Evolutionary conservation across 1,140 invertebrate genomes (phyloP), one percentile per base, ranked within the genome.

Genomic region (Sinella curviseta): DNA sequence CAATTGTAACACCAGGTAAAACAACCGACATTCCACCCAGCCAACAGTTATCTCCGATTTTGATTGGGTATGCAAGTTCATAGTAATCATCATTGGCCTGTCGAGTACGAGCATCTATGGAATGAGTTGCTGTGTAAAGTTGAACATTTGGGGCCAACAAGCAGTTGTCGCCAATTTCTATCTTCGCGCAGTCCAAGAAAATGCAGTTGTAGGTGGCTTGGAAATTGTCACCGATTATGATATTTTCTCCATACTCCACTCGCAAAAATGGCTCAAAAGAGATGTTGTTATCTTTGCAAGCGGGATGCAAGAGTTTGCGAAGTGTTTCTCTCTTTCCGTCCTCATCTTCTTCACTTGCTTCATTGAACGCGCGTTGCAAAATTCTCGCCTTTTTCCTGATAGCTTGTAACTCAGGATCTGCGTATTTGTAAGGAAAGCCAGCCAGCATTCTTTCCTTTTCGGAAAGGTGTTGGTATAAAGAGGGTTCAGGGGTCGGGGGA

Each of bases 1-100:
- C 85, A 67, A 85, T 84, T 0, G 81, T 85, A 17, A 85, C 84
- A 2, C 84, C 84, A 3, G 85, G 83, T 2, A 82, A 76, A 57
- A 85, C 83, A 12, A 79, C 31, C 0, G 78, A 79, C 33, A 74
- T 77, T 30, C 83, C 84, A 17, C 85, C 84, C 33, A 85, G 78
- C 85, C 85, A 85, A 17, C 80, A 79, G 78, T 85, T 81, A 54
- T 81, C 48, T 1, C 82, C 82, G 60, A 83, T 81, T 67, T 57
- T 81, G 24, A 83, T 76, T 1, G 82, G 82, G 20, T 67, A 67
- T 3, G 79, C 80, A 0, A 80, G 33, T 48, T 79, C 80, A 17
- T 73, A 83, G 26, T 82, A 80, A 24, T 81, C 77, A 8, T 80
- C 70, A 39, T 78, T 48, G 0, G 55, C 78, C 55, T 73, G 20